Conservation (phyloP, 1,140 invertebrate species). For the Macrotrachela quadricornifera region DNA sequence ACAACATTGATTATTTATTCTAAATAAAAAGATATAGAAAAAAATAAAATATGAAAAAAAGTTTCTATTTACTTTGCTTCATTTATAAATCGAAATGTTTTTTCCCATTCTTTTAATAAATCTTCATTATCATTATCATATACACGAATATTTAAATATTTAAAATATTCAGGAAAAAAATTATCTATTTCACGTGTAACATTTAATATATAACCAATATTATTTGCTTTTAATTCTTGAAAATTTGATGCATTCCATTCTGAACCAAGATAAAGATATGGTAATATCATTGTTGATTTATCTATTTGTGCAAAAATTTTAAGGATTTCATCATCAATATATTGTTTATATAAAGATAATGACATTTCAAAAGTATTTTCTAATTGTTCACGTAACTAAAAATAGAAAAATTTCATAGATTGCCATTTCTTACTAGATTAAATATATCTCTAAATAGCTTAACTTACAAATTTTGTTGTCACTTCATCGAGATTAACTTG, state of each 20-base stretch:
- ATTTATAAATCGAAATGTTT: conserved; percentile 84
- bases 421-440: no score
- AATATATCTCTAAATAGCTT: no score
- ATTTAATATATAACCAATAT: conserved; percentile 85
- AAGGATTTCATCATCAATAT: conserved; percentile 90
- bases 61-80: conserved; percentile 47
- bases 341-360: conserved; percentile 65
- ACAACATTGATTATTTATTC: conserved; percentile 61
- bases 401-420: no score
- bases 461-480: no score
- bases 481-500: background rate
- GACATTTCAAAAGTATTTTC: conserved; percentile 74
- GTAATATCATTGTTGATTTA: conserved; percentile 79
- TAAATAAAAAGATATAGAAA: background rate
- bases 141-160: conserved; percentile 82
- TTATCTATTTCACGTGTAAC: conserved; percentile 95
- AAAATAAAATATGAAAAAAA: no score
- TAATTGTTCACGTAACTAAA: conserved; percentile 34
- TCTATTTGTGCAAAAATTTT: conserved; percentile 81
- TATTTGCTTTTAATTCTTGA: conserved; percentile 77
- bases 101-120: conserved; percentile 82
- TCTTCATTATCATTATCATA: conserved; percentile 90
- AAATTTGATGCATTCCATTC: conserved; percentile 98
- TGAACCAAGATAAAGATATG: conserved; percentile 88
- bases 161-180: conserved; percentile 87